Percentiles rank a stretch among this genome's conserved stretches.
Conservation (phyloP, 2,797 vertebrate species). For the Alauda arvensis region DNA sequence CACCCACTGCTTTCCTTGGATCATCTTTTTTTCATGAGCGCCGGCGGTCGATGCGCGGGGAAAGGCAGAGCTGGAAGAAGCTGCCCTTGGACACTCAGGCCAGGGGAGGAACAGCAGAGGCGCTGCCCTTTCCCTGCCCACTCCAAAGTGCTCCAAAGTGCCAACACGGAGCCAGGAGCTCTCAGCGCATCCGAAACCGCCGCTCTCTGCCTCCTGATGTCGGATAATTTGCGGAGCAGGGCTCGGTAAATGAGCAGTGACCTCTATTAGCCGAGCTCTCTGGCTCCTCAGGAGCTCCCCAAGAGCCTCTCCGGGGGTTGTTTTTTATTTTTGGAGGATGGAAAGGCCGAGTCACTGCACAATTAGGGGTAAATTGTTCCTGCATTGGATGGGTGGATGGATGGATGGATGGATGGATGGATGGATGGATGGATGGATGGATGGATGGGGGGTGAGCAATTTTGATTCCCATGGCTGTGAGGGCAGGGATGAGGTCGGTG, state of each 20-base stretch:
- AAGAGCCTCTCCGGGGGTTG: neutral
- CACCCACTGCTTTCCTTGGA: neutral
- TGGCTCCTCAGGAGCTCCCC: neutral
- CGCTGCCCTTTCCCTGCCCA: neutral
- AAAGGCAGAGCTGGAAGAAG: neutral
- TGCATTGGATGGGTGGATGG: neutral
- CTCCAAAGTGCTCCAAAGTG: neutral
- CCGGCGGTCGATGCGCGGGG: neutral
- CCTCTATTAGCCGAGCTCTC: neutral
- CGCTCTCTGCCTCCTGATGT: neutral
- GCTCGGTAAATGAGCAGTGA: neutral
- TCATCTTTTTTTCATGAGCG: neutral
- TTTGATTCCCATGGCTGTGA: neutral
- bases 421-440: neutral
- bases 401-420: neutral
- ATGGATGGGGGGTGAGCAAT: neutral
- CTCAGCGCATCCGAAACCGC: neutral
- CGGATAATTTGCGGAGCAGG: neutral
- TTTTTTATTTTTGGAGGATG: neutral
- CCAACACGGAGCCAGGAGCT: neutral
- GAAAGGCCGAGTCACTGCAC: neutral
- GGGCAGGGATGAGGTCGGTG: neutral
- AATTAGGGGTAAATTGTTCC: neutral
- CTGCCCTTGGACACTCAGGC: neutral
- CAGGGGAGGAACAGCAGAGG: neutral